Percentiles rank a stretch among this genome's conserved stretches.
These are phyloP conservation scores for Diplodus puntazzo DNA, from an alignment of 2,797 vertebrate species.

Conservation along the genomic window DNA sequence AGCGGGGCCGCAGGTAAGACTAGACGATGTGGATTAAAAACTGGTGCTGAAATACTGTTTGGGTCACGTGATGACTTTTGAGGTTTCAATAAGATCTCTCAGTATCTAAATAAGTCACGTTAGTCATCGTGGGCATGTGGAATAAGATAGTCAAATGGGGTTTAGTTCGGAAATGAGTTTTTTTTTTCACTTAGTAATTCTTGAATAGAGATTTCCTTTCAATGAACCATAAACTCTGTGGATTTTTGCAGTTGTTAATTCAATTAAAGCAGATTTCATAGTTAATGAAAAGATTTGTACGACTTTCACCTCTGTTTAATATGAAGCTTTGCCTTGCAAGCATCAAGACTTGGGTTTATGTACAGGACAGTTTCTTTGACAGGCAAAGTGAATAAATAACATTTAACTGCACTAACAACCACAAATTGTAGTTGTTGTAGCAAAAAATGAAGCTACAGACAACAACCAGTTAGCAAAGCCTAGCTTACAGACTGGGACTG, in stretches of 20 bases:
- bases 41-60: not conserved
- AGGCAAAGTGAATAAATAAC: not conserved
- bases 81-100: not conserved
- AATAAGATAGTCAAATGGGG: not conserved
- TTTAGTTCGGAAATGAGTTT: not conserved
- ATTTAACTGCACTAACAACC: not conserved
- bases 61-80: not conserved
- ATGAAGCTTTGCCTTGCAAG: not conserved
- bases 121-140: not conserved
- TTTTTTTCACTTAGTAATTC: not conserved
- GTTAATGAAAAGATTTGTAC: not conserved
- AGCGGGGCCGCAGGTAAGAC: conserved; percentile 64
- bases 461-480: no score
- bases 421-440: not conserved
- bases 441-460: no score
- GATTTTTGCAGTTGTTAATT: not conserved
- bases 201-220: not conserved
- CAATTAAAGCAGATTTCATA: not conserved
- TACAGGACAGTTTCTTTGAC: not conserved
- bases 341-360: not conserved
- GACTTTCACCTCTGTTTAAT: not conserved
- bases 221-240: fast-evolving
- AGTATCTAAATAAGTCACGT: not conserved
- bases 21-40: not conserved
- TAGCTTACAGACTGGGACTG: no score